phyloP scores from a whole-genome alignment of 2,888 invertebrate species.

The Synergus japonicus region DNA sequence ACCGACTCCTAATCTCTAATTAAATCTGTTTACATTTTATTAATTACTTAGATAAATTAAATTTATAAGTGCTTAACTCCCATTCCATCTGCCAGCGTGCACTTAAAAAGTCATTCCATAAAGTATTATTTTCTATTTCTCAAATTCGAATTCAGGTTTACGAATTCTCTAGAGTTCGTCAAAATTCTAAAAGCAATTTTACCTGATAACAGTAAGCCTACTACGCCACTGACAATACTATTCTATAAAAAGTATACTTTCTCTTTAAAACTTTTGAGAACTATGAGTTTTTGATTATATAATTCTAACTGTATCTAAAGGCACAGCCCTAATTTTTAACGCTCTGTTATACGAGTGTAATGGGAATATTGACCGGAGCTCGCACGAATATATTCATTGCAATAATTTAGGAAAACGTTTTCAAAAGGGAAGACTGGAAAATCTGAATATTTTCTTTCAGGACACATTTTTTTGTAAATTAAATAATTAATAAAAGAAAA shows the following conservation, averaged over 20 bases:
- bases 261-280: background rate
- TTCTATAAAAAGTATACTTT: background rate
- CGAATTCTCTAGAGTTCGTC: background rate
- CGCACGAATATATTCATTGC: background rate
- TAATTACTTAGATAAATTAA: background rate
- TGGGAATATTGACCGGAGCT: background rate
- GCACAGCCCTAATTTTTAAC: constrained; percentile 22
- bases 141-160: background rate
- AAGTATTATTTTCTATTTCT: background rate
- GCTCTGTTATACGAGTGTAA: background rate
- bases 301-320: constrained; percentile 4
- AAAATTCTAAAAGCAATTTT: background rate
- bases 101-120: background rate
- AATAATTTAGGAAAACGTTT: constrained; percentile 19
- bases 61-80: background rate
- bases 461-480: background rate
- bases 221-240: background rate
- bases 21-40: constrained; percentile 6
- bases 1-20: constrained; percentile 47
- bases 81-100: background rate
- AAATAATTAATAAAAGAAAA: background rate
- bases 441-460: background rate
- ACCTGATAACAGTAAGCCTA: background rate
- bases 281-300: background rate
- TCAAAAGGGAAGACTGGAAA: constrained; percentile 7